Conservation (phyloP, 2,888 invertebrate genomes). For the Odontomyia ornata region DNA sequence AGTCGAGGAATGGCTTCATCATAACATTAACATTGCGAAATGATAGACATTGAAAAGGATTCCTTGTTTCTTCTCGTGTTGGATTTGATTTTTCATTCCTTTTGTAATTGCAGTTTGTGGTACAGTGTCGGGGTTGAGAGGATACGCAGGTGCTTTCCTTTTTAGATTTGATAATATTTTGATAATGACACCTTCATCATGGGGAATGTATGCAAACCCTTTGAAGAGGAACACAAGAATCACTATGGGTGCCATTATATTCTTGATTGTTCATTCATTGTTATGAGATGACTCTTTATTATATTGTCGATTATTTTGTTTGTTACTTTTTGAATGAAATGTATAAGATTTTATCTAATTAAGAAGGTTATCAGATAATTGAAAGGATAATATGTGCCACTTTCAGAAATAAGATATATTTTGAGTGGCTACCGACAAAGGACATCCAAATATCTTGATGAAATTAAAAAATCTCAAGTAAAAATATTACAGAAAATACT, state of each 20-base stretch:
- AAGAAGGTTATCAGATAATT: slow-evolving; percentile 25
- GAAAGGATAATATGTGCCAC: neutral
- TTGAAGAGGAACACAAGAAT: neutral
- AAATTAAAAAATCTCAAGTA: too few relatives aligned
- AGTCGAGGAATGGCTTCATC: slow-evolving; percentile 28
- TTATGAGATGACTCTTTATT: slow-evolving; percentile 32
- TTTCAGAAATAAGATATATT: too few relatives aligned
- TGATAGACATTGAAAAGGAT: slow-evolving; percentile 44
- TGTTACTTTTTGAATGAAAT: slow-evolving; percentile 2
- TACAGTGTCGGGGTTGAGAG: neutral
- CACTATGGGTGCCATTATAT: slow-evolving; percentile 15
- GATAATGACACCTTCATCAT: slow-evolving; percentile 33
- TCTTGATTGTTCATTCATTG: slow-evolving; percentile 42
- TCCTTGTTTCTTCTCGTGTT: slow-evolving; percentile 37
- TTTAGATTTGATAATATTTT: slow-evolving; percentile 36
- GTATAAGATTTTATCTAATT: slow-evolving; percentile 30
- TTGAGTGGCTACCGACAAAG: too few relatives aligned
- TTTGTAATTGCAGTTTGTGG: neutral
- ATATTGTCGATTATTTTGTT: slow-evolving; percentile 31
- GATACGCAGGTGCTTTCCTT: slow-evolving; percentile 17
- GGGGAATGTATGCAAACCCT: slow-evolving; percentile 18
- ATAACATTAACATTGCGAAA: slow-evolving; percentile 39
- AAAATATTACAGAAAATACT: too few relatives aligned
- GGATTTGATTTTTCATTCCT: slow-evolving; percentile 39
- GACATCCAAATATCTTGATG: too few relatives aligned